Percentiles rank a stretch among this genome's conserved stretches.
These are phyloP conservation scores for Ostrea edulis DNA, from an alignment of 1,140 invertebrate species.

Conservation along the genomic window DNA sequence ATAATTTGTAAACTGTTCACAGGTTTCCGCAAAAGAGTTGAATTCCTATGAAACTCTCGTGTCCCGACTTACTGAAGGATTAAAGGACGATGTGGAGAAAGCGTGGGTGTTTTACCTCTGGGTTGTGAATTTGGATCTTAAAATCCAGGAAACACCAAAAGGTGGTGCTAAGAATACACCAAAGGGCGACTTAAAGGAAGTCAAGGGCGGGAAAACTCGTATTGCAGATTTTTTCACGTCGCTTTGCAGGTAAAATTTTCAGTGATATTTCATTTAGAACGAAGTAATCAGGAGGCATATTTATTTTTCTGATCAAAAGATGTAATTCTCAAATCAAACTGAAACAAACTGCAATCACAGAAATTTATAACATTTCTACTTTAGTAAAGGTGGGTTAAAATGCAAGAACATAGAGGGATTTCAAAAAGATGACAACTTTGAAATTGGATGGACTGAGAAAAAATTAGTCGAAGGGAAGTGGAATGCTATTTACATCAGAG, in stretches of 20 bases:
- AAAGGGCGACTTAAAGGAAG: conserved; percentile 28
- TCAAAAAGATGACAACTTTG: conserved; percentile 35
- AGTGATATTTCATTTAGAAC: neutral
- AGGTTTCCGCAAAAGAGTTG: conserved; percentile 19
- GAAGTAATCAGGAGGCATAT: neutral
- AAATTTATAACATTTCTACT: neutral
- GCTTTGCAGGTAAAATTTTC: conserved; percentile 32
- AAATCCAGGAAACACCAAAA: neutral
- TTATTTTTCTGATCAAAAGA: neutral
- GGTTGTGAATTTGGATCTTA: conserved; percentile 29
- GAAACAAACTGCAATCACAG: neutral
- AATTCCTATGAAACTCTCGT: neutral
- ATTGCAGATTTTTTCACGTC: conserved; percentile 38
- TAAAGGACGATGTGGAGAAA: conserved; percentile 44
- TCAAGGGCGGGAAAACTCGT: conserved; percentile 33
- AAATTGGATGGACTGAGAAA: conserved; percentile 41
- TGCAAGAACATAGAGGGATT: conserved; percentile 46
- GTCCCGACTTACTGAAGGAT: conserved; percentile 3
- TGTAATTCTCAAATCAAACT: neutral
- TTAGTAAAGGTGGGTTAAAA: conserved; percentile 36
- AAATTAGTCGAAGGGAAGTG: conserved; percentile 35
- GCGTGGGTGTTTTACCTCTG: conserved; percentile 47
- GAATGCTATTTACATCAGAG: conserved; percentile 48
- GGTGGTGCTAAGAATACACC: conserved; percentile 25
- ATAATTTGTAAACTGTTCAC: too few species aligned